These are phyloP conservation scores for Hemicordylus capensis DNA, from an alignment of 2,113 vertebrate genomes.

Conservation along the genomic window DNA sequence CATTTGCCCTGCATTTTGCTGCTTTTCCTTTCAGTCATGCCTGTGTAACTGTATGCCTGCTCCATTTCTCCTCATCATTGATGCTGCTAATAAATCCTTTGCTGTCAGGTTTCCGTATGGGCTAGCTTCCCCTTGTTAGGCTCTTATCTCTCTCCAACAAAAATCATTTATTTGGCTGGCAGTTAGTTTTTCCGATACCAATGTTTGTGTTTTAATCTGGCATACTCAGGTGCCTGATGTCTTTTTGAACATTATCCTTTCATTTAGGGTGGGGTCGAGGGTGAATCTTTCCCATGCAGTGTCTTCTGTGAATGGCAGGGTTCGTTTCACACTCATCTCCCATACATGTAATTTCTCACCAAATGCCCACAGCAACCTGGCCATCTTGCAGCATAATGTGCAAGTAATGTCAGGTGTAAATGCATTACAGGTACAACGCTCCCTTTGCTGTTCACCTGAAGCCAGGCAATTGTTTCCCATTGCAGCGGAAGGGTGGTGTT, in stretches of 20 bases:
- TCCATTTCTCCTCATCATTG: neutral
- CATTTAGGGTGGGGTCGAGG: slow-evolving; percentile 3
- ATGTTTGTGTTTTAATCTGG: neutral
- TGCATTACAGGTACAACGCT: neutral
- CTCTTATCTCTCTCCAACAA: slow-evolving; percentile 1
- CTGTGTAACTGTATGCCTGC: neutral
- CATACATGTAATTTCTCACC: neutral
- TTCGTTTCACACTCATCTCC: neutral
- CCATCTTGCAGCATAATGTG: neutral
- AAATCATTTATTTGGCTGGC: slow-evolving; percentile 13
- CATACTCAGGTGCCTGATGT: neutral
- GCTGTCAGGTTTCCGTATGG: slow-evolving; percentile 5
- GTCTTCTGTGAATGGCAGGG: neutral
- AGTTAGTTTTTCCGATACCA: neutral
- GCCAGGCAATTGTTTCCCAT: neutral
- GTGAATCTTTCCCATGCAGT: neutral
- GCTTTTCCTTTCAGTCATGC: slow-evolving; percentile 55
- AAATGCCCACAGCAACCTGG: neutral
- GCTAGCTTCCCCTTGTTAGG: neutral
- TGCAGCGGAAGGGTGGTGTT: neutral
- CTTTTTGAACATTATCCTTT: neutral
- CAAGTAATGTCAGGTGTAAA: neutral
- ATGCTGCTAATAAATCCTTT: neutral
- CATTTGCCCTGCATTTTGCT: slow-evolving; percentile 50
- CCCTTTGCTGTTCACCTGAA: neutral